Percentiles rank a stretch among this genome's conserved stretches.
Evolutionary conservation across 2,888 invertebrate species (phyloP).

Genomic region (Dolomedes plantarius): DNA sequence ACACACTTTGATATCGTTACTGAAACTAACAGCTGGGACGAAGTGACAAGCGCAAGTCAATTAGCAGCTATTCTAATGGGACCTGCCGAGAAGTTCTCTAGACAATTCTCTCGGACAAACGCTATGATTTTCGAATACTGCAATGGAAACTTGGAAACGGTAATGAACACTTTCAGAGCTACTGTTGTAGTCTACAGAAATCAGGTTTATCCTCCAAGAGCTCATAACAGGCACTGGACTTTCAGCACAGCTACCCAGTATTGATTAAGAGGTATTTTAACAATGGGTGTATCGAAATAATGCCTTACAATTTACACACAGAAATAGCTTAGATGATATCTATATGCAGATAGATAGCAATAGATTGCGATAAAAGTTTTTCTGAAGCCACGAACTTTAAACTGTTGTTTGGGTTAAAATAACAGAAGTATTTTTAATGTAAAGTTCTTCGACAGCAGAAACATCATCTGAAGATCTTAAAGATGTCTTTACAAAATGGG

Average conservation of each 20-base stretch:
- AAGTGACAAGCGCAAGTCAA: conserved; percentile 9
- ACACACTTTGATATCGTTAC: background rate
- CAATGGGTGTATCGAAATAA: too few species aligned
- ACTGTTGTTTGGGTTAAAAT: too few species aligned
- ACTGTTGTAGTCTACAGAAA: background rate
- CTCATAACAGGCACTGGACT: background rate
- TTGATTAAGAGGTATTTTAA: too few species aligned
- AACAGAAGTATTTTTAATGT: too few species aligned
- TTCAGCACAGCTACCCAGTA: background rate
- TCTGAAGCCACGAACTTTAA: too few species aligned
- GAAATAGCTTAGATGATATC: too few species aligned
- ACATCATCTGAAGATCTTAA: too few species aligned
- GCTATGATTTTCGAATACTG: background rate
- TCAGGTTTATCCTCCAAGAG: background rate
- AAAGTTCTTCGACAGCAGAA: too few species aligned
- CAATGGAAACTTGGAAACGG: background rate
- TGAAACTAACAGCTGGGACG: background rate
- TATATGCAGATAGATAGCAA: too few species aligned
- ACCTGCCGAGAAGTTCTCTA: background rate
- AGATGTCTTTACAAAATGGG: too few species aligned
- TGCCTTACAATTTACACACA: too few species aligned
- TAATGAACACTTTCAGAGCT: background rate
- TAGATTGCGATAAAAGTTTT: too few species aligned
- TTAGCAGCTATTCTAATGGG: background rate
- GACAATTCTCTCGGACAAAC: background rate